These are phyloP conservation scores for Mobula birostris DNA, from an alignment of 2,113 vertebrate species.

Conservation along the genomic window DNA sequence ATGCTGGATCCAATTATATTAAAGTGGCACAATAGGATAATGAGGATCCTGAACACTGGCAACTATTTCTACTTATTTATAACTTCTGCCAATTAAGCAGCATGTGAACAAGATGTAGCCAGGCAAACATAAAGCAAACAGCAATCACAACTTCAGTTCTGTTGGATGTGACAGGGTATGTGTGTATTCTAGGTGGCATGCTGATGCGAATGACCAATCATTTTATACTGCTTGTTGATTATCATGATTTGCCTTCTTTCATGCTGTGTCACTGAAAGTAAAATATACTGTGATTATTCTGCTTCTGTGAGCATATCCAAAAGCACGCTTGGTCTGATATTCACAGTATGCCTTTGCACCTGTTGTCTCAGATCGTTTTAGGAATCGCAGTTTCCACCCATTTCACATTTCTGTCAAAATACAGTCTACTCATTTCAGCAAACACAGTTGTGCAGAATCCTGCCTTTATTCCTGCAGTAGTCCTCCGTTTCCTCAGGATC, in stretches of 20 bases:
- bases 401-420: not conserved
- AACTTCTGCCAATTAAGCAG: not conserved
- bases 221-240: not conserved
- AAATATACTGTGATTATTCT: not conserved
- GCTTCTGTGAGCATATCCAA: conserved; percentile 2
- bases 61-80: not conserved
- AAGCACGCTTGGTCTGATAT: not conserved
- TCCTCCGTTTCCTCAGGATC: not conserved
- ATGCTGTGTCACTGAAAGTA: not conserved
- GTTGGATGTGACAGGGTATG: not conserved
- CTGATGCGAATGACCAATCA: not conserved
- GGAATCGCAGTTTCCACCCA: not conserved
- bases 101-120: not conserved
- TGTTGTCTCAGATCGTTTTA: not conserved
- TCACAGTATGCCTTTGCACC: not conserved
- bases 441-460: not conserved
- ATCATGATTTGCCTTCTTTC: not conserved
- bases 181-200: not conserved
- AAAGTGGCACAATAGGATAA: not conserved
- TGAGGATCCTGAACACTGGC: not conserved
- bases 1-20: not conserved
- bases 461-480: not conserved
- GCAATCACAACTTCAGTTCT: too few species aligned
- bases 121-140: not conserved
- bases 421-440: not conserved